phyloP scores from a whole-genome alignment of 2,888 invertebrate genomes.

The Erebia aethiops region DNA sequence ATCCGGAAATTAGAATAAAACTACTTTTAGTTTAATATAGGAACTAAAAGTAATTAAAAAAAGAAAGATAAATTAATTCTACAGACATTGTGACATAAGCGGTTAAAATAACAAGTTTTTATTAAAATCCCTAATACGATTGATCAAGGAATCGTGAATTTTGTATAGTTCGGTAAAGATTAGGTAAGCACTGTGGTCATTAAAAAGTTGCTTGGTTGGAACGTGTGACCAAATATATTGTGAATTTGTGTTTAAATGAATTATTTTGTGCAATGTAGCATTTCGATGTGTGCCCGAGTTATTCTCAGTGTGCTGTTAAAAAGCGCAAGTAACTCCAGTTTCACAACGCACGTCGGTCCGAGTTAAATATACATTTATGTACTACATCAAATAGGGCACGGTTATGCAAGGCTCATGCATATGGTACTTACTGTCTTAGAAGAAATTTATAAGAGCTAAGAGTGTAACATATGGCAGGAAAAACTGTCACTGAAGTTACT shows the following conservation, averaged over 20 bases:
- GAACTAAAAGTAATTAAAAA: too few relatives aligned
- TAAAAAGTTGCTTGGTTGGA: background rate
- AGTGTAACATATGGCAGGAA: background rate
- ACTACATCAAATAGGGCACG: conserved; percentile 66
- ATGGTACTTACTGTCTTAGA: conserved; percentile 35
- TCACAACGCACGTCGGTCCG: conserved; percentile 59
- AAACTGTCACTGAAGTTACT: background rate
- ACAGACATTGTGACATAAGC: too few relatives aligned
- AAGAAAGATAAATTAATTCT: too few relatives aligned
- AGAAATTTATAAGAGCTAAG: background rate
- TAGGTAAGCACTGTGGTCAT: background rate
- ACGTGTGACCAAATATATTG: conserved; percentile 15
- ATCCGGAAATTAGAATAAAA: too few relatives aligned
- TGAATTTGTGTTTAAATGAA: conserved; percentile 16
- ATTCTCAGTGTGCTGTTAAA: conserved; percentile 34
- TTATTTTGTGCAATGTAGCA: conserved; percentile 21
- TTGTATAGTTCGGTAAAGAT: too few relatives aligned
- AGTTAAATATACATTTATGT: conserved; percentile 65
- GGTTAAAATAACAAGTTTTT: too few relatives aligned
- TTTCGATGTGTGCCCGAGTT: conserved; percentile 19
- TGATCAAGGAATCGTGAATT: too few relatives aligned
- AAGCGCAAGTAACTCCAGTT: conserved; percentile 48
- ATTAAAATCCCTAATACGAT: too few relatives aligned
- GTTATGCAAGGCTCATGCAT: conserved; percentile 71
- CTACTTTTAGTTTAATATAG: too few relatives aligned